These are phyloP conservation scores for Cebidichthys violaceus DNA, from an alignment of 2,113 vertebrate species.

Conservation along the genomic window DNA sequence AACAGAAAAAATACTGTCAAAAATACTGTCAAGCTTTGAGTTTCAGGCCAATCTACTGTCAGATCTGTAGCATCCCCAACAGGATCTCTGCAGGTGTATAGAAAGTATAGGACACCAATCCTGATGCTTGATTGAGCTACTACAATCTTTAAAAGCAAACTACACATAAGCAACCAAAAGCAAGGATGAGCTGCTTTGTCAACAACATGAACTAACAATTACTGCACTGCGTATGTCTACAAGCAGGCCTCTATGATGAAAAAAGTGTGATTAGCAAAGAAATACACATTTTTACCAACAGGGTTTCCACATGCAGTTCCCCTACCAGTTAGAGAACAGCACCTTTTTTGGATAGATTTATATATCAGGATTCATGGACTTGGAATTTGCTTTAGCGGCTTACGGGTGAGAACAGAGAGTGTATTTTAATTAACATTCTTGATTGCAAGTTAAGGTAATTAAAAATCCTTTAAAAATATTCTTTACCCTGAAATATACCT, in stretches of 20 bases:
- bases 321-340: not conserved
- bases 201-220: not conserved
- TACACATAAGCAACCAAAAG: not conserved
- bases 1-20: constrained; percentile 5
- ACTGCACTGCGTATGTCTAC: not conserved
- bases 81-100: not conserved
- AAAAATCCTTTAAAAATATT: not conserved
- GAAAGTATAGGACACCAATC: not conserved
- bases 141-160: not conserved
- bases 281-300: not conserved
- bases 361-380: not conserved
- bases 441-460: no score
- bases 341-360: not conserved
- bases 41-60: not conserved
- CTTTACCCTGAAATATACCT: not conserved
- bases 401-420: not conserved
- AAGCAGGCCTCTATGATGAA: not conserved
- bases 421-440: not conserved
- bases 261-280: not conserved
- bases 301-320: not conserved
- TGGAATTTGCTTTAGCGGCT: not conserved
- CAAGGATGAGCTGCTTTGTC: not conserved
- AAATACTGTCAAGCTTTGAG: not conserved
- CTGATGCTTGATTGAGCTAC: not conserved
- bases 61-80: not conserved